Base-by-base conservation (phyloP, 2,113 vertebrate genomes). In the Ciconia maguari region DNA sequence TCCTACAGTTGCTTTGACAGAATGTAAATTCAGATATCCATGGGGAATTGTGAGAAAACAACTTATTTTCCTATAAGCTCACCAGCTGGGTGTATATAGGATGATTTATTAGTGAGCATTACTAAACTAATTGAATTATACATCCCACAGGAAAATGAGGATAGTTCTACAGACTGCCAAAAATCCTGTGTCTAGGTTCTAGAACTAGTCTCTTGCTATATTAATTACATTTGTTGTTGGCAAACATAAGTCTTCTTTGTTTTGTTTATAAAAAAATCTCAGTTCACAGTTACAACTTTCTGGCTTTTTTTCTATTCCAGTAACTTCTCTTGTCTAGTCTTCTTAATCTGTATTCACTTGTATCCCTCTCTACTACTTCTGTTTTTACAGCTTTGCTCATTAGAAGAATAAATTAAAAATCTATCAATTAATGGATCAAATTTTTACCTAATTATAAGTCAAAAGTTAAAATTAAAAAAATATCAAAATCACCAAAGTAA, bases 81-180 rank as follows among this genome's bases (percentile, higher is more conserved):
- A 88, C 75, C 26, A 65, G n/a, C 62, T 96, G 69, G 25, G 12
- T 94, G 52, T 95, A 80, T 86, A 93, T 55, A 97, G 84, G 94
- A 97, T 96, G 87, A 98, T 96, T 96, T 98, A 97, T 98, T 98
- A 96, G 87, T 85, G 79, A 89, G 88, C 89, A 95, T 97, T 97
- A 96, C 83, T 94, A 89, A 97, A 96, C 86, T 98, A 98, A 98
- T 98, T 98, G 95, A 98, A 97, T 98, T 96, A 97, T 95, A 91
- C 60, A 93, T 98, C 98, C 89, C 96, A 96, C 68, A 96, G 92
- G 94, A 97, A 95, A 71, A 81, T 87, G 32, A 51, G 48, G 57
- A 97, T 90, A 96, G 61, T 83, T 94, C 54, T 97, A 64, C 76
- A 97, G 60, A 92, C 46, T 98, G 96, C 93, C 93, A 97, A 94